Percentiles rank a stretch among this genome's conserved stretches.
Evolutionary conservation across 1,140 invertebrate genomes (phyloP).

Genomic region (Steinernema khuongi): DNA sequence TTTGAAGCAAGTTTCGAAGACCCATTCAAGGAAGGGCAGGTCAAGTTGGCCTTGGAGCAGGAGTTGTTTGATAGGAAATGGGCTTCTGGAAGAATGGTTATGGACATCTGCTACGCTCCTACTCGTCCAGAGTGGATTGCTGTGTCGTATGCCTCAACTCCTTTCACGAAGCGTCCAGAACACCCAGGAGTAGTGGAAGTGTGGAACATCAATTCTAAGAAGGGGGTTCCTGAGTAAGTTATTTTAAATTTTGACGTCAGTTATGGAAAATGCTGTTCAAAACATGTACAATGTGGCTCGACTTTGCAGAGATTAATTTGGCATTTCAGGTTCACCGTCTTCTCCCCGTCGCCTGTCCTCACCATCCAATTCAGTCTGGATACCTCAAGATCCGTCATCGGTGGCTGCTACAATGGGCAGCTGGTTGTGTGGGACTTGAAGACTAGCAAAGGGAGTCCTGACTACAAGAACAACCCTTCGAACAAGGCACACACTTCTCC

Average conservation of each 20-base stretch:
- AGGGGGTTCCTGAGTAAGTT: constrained; percentile 76
- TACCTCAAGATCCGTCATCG: not conserved
- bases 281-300: no score
- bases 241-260: not conserved
- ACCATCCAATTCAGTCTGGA: not conserved
- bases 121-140: constrained; percentile 67
- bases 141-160: constrained; percentile 75
- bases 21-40: no score
- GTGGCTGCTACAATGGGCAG: not conserved
- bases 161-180: constrained; percentile 73
- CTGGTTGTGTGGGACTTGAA: not conserved
- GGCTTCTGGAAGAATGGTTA: constrained; percentile 88
- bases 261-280: no score
- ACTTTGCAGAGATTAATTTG: no score
- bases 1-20: no score
- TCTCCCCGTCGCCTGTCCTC: not conserved
- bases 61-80: constrained; percentile 88
- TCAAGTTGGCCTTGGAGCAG: constrained; percentile 63
- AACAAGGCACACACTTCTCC: not conserved
- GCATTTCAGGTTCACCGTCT: not conserved
- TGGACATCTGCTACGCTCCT: constrained; percentile 88
- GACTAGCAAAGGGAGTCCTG: not conserved
- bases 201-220: constrained; percentile 97
- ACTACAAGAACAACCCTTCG: not conserved
- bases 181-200: constrained; percentile 86